Evolutionary conservation across 1,140 invertebrate species (phyloP).

Genomic region (Diabrotica virgifera): DNA sequence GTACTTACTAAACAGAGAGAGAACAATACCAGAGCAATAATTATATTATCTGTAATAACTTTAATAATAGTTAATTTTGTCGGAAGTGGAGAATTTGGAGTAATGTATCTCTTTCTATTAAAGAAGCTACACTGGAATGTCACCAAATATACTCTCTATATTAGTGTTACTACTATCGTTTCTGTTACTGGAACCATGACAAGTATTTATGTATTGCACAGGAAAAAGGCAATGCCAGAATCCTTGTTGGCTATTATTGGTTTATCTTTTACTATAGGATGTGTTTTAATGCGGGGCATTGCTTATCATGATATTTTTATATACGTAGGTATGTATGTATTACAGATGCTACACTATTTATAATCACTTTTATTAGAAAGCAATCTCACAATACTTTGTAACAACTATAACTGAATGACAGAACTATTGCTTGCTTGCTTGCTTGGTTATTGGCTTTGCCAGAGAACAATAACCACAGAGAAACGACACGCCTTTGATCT

Average conservation of each 20-base stretch:
- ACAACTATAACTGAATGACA: no score
- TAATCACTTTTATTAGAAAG: no score
- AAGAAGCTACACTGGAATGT: conserved; percentile 66
- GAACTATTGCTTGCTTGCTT: no score
- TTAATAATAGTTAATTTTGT: conserved; percentile 58
- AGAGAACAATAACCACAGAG: no score
- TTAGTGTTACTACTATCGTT: conserved; percentile 48
- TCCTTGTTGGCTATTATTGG: conserved; percentile 47
- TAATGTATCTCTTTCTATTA: conserved; percentile 62
- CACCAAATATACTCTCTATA: conserved; percentile 57
- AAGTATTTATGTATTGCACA: conserved; percentile 55
- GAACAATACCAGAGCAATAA: conserved; percentile 57
- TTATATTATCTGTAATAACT: conserved; percentile 58
- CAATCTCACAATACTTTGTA: no score
- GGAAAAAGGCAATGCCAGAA: conserved; percentile 48
- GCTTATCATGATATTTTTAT: conserved; percentile 61
- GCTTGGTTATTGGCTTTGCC: no score
- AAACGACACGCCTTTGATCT: no score
- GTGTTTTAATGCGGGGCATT: conserved; percentile 53
- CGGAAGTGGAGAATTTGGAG: conserved; percentile 55
- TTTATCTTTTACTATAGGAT: conserved; percentile 48
- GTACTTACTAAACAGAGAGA: conserved; percentile 59
- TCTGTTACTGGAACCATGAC: conserved; percentile 54
- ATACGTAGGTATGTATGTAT: conserved; percentile 55
- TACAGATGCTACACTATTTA: no score